Evolutionary conservation across 37 sponge, comb jelly and placozoan species (phyloP).

Genomic region (Hexactinellida sp.): DNA sequence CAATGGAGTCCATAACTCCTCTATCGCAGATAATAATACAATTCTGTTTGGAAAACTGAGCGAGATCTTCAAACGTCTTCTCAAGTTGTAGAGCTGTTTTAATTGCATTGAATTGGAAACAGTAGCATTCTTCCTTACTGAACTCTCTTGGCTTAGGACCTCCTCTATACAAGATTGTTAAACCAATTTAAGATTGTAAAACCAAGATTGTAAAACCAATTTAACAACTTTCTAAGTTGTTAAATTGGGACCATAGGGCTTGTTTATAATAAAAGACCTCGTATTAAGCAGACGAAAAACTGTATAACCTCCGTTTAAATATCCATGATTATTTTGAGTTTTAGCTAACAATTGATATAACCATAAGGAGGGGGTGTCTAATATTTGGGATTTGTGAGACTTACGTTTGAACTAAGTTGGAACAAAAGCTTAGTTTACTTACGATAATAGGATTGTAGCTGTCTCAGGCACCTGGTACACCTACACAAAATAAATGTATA

Average conservation of each 20-base stretch:
- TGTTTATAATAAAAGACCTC: too few species aligned
- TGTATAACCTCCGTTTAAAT: too few species aligned
- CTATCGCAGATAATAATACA: constrained; percentile 60
- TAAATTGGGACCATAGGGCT: too few species aligned
- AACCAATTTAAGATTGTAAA: too few species aligned
- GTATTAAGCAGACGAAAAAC: too few species aligned
- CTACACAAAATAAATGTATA: constrained; percentile 21
- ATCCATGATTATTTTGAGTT: not conserved
- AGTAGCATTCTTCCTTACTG: not conserved
- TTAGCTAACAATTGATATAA: not conserved
- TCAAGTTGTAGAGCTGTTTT: constrained; percentile 46
- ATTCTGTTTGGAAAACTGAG: constrained; percentile 32
- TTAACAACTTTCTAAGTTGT: too few species aligned
- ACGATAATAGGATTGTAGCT: constrained; percentile 55
- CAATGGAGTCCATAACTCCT: constrained; percentile 63
- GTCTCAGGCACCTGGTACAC: constrained; percentile 63
- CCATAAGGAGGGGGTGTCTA: too few species aligned
- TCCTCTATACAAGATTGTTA: too few species aligned
- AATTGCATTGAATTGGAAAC: constrained; percentile 37
- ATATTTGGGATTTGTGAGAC: too few species aligned
- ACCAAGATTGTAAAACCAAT: too few species aligned
- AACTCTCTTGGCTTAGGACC: not conserved
- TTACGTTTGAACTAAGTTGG: too few species aligned
- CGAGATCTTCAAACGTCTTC: constrained; percentile 40
- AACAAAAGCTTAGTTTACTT: constrained; percentile 20